A percentile compares a stretch with the other conserved stretches of the same genome.
These are phyloP conservation scores for fruit fly (Drosophila melanogaster) DNA, from an alignment of 1,140 invertebrate species.

Conservation along the genomic window Release_6_plus_ISO1_MT NT_033777.3:4406501-4407000, in stretches of 20 bases:
- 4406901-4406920: conserved; percentile 69
- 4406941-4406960: conserved; percentile 69
- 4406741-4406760: conserved; percentile 20
- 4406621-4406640: conserved; percentile 65
- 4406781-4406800: conserved; percentile 46
- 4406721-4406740: conserved; percentile 52
- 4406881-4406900: conserved; percentile 45
- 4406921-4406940: conserved; percentile 79
- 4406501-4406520: conserved; percentile 73
- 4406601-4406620: conserved; percentile 64
- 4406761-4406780: conserved; percentile 10
- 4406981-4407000: conserved; percentile 64
- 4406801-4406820: conserved; percentile 48
- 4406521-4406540: conserved; percentile 50
- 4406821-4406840: conserved; percentile 10
- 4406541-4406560: conserved; percentile 51
- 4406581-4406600: conserved; percentile 81
- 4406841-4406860: conserved; percentile 61
- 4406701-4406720: conserved; percentile 22
- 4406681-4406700: conserved; percentile 64
- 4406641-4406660: conserved; percentile 64
- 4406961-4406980: conserved; percentile 49
- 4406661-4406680: conserved; percentile 59
- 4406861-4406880: conserved; percentile 48
- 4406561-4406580: conserved; percentile 63